Evolutionary conservation across 2,888 invertebrate species (phyloP).

Genomic region (Meiosimyza decipiens): DNA sequence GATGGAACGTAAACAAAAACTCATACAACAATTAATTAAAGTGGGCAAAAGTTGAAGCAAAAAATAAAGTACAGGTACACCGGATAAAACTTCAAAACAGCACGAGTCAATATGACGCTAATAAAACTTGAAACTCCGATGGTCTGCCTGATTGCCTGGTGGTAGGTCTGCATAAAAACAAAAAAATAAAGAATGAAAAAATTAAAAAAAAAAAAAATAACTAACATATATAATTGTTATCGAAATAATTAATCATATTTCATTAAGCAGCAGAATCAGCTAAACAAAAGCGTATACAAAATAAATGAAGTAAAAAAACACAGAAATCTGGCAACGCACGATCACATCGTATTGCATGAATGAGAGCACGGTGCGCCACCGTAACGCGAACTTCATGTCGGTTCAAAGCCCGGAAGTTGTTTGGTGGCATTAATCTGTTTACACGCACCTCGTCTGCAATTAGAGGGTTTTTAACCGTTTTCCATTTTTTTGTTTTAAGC

Average conservation of each 20-base stretch:
- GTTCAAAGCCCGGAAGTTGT: constrained; percentile 60
- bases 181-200: neutral
- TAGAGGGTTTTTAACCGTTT: constrained; percentile 7
- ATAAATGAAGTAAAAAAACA: constrained; percentile 17
- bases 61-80: neutral
- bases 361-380: constrained; percentile 11
- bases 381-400: constrained; percentile 5
- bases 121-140: neutral
- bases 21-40: constrained; percentile 7
- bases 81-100: constrained; percentile 5
- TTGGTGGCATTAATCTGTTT: constrained; percentile 42
- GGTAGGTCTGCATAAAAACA: constrained; percentile 18
- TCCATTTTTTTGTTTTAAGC: constrained; percentile 4
- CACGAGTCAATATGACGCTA: constrained; percentile 16
- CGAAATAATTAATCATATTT: constrained; percentile 56
- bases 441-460: constrained; percentile 51
- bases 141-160: neutral
- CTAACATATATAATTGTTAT: constrained; percentile 48
- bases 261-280: constrained; percentile 29
- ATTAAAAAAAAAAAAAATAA: constrained; percentile 36
- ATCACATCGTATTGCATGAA: constrained; percentile 40
- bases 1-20: constrained; percentile 15
- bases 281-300: constrained; percentile 18
- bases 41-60: constrained; percentile 4
- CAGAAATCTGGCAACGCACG: constrained; percentile 12